Percentiles rank a stretch among this genome's conserved stretches.
These are phyloP conservation scores for Eumacrocentrus americanus DNA, from an alignment of 2,888 invertebrate species.

Conservation along the genomic window DNA sequence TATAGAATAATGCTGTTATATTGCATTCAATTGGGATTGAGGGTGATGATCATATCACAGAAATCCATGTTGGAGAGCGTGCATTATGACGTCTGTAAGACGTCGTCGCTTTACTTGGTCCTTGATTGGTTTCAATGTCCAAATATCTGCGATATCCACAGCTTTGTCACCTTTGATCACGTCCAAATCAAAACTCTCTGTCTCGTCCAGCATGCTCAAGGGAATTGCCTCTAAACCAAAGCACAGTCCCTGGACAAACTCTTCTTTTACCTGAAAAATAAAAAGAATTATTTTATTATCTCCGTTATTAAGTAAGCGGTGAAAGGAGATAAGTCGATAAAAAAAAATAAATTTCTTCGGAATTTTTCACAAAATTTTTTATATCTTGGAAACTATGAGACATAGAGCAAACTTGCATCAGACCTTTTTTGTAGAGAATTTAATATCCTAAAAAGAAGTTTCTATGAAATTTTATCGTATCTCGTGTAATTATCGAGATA, in stretches of 20 bases:
- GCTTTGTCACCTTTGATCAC: conserved; percentile 65
- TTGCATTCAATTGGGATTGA: too few relatives aligned
- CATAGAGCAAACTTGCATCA: too few relatives aligned
- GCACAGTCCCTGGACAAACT: conserved; percentile 66
- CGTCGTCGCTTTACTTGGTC: conserved; percentile 67
- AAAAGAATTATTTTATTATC: conserved; percentile 1
- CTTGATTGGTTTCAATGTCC: conserved; percentile 69
- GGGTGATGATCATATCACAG: too few relatives aligned
- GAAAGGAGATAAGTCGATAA: too few relatives aligned
- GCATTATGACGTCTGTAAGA: conserved; percentile 70
- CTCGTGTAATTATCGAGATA: too few relatives aligned
- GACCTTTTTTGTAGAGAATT: too few relatives aligned
- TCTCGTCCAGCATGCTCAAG: conserved; percentile 65
- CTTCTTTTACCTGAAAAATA: conserved; percentile 61
- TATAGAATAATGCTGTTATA: conserved; percentile 57
- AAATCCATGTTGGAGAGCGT: conserved; percentile 70
- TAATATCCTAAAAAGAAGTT: too few relatives aligned
- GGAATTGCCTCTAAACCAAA: conserved; percentile 70
- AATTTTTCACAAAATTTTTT: too few relatives aligned
- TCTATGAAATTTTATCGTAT: too few relatives aligned
- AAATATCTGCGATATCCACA: conserved; percentile 69
- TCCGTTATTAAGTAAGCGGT: too few relatives aligned
- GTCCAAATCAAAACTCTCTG: conserved; percentile 68
- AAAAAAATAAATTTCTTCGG: neutral
- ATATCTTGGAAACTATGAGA: too few relatives aligned